phyloP scores from a whole-genome alignment of 30 jellyfish, hydroid and myxozoan genomes.

The Phacellophora camtschatica region DNA sequence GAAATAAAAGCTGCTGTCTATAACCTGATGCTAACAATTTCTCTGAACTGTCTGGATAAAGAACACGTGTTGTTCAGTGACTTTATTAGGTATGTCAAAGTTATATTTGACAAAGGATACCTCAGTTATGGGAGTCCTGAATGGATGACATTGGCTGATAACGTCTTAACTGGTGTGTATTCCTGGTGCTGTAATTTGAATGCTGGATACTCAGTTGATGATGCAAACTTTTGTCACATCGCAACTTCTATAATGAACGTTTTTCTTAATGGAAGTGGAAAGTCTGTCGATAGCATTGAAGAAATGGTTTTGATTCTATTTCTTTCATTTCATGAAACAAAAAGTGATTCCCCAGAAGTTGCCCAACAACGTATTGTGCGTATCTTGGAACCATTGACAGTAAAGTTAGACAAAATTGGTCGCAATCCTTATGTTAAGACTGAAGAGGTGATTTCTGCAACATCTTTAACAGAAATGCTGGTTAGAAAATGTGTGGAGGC shows the following conservation, averaged over 20 bases:
- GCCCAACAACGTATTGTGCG: background rate
- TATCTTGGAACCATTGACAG: background rate
- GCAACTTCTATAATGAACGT: background rate
- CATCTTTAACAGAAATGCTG: background rate
- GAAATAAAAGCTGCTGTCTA: conserved; percentile 42
- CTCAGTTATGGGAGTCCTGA: conserved; percentile 14
- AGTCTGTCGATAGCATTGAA: background rate
- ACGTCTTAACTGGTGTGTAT: background rate
- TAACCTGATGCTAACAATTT: conserved; percentile 6
- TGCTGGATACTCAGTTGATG: background rate
- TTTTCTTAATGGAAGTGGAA: background rate
- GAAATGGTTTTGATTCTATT: conserved; percentile 10
- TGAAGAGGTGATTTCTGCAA: background rate
- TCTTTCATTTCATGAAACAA: background rate
- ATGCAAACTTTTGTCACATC: background rate
- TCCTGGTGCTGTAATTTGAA: background rate
- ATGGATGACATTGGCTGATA: background rate
- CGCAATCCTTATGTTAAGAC: conserved; percentile 13
- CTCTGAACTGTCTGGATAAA: background rate
- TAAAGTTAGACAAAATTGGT: background rate
- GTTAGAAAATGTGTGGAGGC: background rate
- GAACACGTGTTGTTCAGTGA: background rate
- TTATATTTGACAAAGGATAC: conserved; percentile 28
- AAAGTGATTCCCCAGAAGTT: background rate
- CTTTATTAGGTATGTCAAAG: conserved; percentile 2